Evolutionary conservation across 2,113 vertebrate genomes (phyloP).

Genomic region (Lucifuga dentata): DNA sequence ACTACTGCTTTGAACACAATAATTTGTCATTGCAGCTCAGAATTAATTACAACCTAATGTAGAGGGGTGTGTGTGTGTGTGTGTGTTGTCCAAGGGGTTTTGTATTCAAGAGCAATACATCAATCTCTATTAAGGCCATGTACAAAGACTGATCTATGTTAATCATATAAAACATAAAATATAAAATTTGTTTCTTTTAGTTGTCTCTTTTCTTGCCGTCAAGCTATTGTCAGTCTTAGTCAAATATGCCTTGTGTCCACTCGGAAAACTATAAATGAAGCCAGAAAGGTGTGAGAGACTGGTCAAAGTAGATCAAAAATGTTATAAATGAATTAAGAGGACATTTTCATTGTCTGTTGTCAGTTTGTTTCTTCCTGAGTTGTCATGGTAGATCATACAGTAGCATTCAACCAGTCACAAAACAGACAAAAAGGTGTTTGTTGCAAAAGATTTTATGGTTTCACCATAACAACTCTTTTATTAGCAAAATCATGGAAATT

Average conservation of each 20-base stretch:
- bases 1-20: slow-evolving; percentile 42
- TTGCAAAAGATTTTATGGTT: slow-evolving; percentile 73
- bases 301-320: too few species aligned
- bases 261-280: slow-evolving; percentile 7
- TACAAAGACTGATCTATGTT: slow-evolving; percentile 36
- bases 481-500: slow-evolving; percentile 84
- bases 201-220: slow-evolving; percentile 22
- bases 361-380: too few species aligned
- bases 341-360: too few species aligned
- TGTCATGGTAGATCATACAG: too few species aligned
- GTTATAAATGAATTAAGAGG: too few species aligned
- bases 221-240: slow-evolving; percentile 14
- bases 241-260: slow-evolving; percentile 17
- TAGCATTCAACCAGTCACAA: too few species aligned
- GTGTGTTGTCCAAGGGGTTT: slow-evolving; percentile 35
- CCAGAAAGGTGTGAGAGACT: too few species aligned
- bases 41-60: slow-evolving; percentile 54
- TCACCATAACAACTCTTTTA: slow-evolving; percentile 80
- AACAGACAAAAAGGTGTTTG: slow-evolving; percentile 9
- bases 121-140: too few species aligned
- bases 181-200: slow-evolving; percentile 30
- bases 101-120: slow-evolving; percentile 22
- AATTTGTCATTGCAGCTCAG: slow-evolving; percentile 30
- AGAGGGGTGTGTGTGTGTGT: not conserved
- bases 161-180: slow-evolving; percentile 56